Evolutionary conservation across 2,113 vertebrate species (phyloP).

Genomic region (Cyphomyrus discorhynchus): DNA sequence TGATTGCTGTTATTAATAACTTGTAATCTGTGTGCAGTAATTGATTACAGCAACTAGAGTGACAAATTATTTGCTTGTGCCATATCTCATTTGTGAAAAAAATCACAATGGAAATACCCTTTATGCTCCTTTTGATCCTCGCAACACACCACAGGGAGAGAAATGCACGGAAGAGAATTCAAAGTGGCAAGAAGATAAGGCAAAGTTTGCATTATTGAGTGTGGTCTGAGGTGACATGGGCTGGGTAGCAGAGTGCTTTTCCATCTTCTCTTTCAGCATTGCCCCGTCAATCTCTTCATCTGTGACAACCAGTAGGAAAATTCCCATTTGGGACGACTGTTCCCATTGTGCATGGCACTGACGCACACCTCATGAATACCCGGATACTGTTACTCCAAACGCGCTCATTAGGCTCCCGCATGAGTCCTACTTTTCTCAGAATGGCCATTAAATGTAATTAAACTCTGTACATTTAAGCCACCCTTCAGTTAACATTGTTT

Average conservation of each 20-base stretch:
- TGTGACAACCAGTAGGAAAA: neutral
- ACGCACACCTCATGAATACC: neutral
- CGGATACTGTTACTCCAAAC: neutral
- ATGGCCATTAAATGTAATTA: slow-evolving; percentile 9
- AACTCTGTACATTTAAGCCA: neutral
- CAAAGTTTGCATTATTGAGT: slow-evolving; percentile 10
- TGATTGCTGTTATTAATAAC: neutral
- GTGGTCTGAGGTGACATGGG: neutral
- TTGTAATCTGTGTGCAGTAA: neutral
- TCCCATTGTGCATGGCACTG: neutral
- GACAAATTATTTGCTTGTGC: neutral
- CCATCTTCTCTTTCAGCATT: slow-evolving; percentile 10
- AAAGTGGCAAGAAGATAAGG: neutral
- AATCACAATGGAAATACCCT: neutral
- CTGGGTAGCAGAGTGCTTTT: neutral
- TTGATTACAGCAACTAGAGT: neutral
- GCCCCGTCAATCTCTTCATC: slow-evolving; percentile 5
- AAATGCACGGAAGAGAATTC: neutral
- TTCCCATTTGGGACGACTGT: neutral
- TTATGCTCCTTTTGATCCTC: neutral
- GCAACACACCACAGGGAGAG: neutral
- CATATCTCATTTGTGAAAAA: neutral
- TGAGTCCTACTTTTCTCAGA: neutral
- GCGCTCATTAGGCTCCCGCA: neutral
- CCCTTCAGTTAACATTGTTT: neutral